phyloP scores from a whole-genome alignment of 2,888 invertebrate species.

The Elegia similella region DNA sequence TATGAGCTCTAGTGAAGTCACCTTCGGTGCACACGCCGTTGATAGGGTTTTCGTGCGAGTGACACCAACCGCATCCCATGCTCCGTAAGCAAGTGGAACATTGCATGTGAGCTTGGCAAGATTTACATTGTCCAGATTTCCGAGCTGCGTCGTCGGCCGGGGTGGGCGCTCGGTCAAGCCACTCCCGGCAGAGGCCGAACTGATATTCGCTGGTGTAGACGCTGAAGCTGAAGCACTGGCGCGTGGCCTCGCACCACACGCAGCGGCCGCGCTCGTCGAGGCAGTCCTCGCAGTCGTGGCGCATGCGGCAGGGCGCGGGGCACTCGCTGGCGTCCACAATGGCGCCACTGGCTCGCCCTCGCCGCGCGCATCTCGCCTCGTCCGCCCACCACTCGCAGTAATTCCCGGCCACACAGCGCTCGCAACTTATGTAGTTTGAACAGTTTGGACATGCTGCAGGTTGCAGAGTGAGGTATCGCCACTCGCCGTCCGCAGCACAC shows the following conservation, averaged over 20 bases:
- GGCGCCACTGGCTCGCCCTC: conserved; percentile 87
- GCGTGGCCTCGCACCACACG: conserved; percentile 97
- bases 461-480: conserved; percentile 91
- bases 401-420: conserved; percentile 89
- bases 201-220: conserved; percentile 97
- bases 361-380: conserved; percentile 91
- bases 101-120: conserved; percentile 88
- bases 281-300: conserved; percentile 90
- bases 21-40: conserved; percentile 93
- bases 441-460: conserved; percentile 93
- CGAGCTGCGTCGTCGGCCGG: conserved; percentile 57
- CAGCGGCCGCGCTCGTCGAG: conserved; percentile 93
- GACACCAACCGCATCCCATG: conserved; percentile 97
- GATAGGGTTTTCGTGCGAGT: conserved; percentile 92
- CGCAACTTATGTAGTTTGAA: conserved; percentile 93
- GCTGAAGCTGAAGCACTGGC: conserved; percentile 96
- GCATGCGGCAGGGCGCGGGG: conserved; percentile 90
- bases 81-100: conserved; percentile 91
- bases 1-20: conserved; percentile 90
- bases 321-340: conserved; percentile 84
- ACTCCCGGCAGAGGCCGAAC: conserved; percentile 95
- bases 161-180: conserved; percentile 91
- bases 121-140: conserved; percentile 87
- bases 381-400: conserved; percentile 96
- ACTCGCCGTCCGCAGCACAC: conserved; percentile 82